Evolutionary conservation across 2,888 invertebrate species (phyloP), one percentile per base, ranked within the genome.

Genomic region (Calliopum simillimum): DNA sequence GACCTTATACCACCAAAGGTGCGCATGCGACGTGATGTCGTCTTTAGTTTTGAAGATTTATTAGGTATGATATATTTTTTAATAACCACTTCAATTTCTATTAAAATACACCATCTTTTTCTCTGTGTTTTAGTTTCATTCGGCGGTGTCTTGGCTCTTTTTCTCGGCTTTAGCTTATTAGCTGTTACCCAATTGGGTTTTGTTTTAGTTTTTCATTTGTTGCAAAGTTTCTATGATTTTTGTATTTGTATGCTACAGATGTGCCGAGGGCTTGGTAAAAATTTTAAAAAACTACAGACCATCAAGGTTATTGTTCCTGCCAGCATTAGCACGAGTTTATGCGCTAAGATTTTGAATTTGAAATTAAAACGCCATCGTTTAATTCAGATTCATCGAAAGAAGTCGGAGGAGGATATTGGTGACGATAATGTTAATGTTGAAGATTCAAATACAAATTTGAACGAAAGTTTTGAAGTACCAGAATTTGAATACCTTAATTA

Each of bases 31-130:
- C 83, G 89, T 23, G 88, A 89, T 80, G 87, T 90, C 5, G 82
- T 90, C 2, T 90, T 89, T 76, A 88, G 88, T 59, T 88, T 89
- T 76, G 88, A 89, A 74, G 89, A 89, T 84, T 85, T 90, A 71
- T 83, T 89, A 58, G 89, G 89, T 89, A 79, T 79, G 68, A 8
- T 55, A 19, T 12, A 11, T 19, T 25, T 33, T 21, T 3, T n/a
- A 56, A n/a, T 2, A 33, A n/a, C 33, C 25, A 49, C 13, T 23
- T 61, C 25, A 11, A n/a, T n/a, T n/a, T n/a, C n/a, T n/a, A 13
- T 23, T 62, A 2, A 43, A 44, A 14, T 46, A 2, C 5, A 47
- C 12, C 41, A 21, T 21, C 19, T 56, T 13, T 47, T 53, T 64
- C 19, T 3, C 33, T 66, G 43, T n/a, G 21, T 80, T 85, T 63